Evolutionary conservation across 2,888 invertebrate species (phyloP).

Genomic region (Drosophila kuntzei): DNA sequence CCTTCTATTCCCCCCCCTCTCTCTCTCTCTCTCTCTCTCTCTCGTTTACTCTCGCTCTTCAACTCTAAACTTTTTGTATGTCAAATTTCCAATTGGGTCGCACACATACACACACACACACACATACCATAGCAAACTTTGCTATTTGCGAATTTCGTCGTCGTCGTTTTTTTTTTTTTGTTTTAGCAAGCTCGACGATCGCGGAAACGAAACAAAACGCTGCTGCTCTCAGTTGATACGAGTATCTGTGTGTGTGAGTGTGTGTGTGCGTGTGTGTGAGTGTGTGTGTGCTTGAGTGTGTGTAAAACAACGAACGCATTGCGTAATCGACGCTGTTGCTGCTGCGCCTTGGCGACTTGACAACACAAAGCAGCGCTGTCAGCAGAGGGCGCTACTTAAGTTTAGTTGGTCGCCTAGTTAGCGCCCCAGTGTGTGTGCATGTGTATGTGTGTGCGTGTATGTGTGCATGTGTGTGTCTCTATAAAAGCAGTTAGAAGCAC

Average conservation of each 20-base stretch:
- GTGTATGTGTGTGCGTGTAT: constrained; percentile 14
- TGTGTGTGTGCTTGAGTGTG: constrained; percentile 48
- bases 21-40: background rate
- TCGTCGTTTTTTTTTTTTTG: constrained; percentile 22
- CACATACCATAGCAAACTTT: constrained; percentile 60
- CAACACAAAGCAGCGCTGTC: constrained; percentile 66
- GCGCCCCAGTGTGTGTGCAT: constrained; percentile 39
- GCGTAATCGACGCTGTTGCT: constrained; percentile 70
- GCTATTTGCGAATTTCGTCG: constrained; percentile 67
- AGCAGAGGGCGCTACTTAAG: constrained; percentile 61
- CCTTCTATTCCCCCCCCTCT: background rate
- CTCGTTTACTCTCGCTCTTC: constrained; percentile 17
- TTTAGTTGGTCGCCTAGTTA: constrained; percentile 62
- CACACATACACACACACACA: constrained; percentile 66
- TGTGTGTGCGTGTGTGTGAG: constrained; percentile 33
- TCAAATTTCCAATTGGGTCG: constrained; percentile 79
- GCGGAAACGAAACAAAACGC: constrained; percentile 76
- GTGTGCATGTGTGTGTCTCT: constrained; percentile 18
- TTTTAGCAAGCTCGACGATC: constrained; percentile 67
- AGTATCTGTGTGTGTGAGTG: constrained; percentile 11
- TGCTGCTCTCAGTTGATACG: constrained; percentile 32
- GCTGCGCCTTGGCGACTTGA: constrained; percentile 66
- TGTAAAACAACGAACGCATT: constrained; percentile 69
- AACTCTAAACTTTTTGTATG: constrained; percentile 45
- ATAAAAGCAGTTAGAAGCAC: constrained; percentile 69